phyloP scores from a whole-genome alignment of 2,888 invertebrate species.

The Chymomyza caudatula region DNA sequence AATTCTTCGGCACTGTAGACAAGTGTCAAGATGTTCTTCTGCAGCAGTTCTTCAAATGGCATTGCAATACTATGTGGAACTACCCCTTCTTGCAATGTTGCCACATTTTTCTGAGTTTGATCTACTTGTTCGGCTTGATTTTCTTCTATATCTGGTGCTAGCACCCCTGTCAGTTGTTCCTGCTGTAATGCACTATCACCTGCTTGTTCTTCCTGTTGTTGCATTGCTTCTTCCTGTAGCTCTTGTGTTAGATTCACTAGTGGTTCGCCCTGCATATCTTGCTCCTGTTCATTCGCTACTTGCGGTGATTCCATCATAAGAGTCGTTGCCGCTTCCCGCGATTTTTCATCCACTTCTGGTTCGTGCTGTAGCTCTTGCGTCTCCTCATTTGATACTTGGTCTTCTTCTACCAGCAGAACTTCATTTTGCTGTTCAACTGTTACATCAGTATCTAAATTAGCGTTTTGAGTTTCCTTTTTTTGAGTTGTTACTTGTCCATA shows the following conservation, averaged over 20 bases:
- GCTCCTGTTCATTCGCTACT: no score
- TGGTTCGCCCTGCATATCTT: no score
- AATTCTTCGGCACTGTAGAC: background rate
- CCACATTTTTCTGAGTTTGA: background rate
- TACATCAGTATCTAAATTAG: background rate
- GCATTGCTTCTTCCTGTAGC: no score
- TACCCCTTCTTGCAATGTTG: background rate
- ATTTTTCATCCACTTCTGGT: background rate
- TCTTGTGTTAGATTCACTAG: no score
- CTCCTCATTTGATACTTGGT: background rate
- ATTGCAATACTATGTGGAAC: no score
- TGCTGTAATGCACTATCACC: no score
- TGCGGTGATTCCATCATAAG: background rate
- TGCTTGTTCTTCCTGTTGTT: no score
- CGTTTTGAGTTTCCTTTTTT: constrained; percentile 5
- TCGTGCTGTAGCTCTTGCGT: background rate
- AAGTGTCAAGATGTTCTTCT: constrained; percentile 21
- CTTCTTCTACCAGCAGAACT: no score
- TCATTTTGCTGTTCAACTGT: no score
- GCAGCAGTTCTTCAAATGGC: background rate
- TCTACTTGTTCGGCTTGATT: background rate
- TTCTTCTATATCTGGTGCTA: background rate
- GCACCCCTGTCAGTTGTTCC: no score
- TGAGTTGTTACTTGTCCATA: background rate
- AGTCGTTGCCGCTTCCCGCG: background rate